A percentile compares a stretch with the other conserved stretches of the same genome.
phyloP scores from a whole-genome alignment of 2,113 vertebrate species.

The Tyrannus savana region DNA sequence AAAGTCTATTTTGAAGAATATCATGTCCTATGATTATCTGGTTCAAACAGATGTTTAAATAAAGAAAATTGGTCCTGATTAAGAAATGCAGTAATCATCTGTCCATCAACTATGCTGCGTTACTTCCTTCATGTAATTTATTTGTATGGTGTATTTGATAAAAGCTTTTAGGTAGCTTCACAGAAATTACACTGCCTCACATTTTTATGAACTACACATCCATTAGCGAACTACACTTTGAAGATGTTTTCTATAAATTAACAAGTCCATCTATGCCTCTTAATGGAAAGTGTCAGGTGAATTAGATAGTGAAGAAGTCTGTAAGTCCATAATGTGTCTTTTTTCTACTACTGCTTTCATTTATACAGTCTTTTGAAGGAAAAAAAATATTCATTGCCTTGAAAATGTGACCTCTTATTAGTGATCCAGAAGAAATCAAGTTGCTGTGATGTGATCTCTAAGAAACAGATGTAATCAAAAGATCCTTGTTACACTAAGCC shows the following conservation, averaged over 20 bases:
- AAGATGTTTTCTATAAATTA: not conserved
- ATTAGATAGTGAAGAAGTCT: not conserved
- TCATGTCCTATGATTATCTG: not conserved
- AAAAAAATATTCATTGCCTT: not conserved
- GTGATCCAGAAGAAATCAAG: not conserved
- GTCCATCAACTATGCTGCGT: not conserved
- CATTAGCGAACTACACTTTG: not conserved
- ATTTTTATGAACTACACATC: not conserved
- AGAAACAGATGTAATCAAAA: not conserved
- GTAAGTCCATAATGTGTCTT: not conserved
- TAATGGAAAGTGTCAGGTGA: not conserved
- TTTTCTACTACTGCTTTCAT: not conserved
- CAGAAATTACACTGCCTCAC: not conserved
- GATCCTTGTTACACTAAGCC: not conserved
- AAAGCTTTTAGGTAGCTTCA: not conserved
- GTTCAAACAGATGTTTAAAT: not conserved
- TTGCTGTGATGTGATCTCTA: not conserved
- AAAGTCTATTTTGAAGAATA: not conserved
- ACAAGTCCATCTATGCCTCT: rapidly evolving
- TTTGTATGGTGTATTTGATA: not conserved
- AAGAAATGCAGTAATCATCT: not conserved
- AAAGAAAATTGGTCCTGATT: not conserved
- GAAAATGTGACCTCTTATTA: not conserved
- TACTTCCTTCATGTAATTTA: not conserved
- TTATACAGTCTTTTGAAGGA: not conserved